Conservation (phyloP, 2,113 vertebrate genomes). For the Callionymus lyra region DNA sequence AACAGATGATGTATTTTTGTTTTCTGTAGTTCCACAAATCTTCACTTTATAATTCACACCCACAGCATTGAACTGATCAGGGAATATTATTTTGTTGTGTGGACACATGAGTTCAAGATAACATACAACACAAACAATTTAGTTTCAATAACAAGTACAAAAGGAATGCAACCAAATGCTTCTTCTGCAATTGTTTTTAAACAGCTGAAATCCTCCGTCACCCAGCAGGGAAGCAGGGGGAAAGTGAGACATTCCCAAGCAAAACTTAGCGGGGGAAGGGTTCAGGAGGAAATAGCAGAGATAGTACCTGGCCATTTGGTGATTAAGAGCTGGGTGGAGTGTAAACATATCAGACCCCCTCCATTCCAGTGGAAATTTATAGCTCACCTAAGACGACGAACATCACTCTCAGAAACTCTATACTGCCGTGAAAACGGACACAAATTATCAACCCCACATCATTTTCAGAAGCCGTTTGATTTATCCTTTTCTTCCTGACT, state of each 20-base stretch:
- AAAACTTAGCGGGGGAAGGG: conserved; percentile 22
- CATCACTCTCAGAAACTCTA: conserved; percentile 50
- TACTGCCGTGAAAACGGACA: conserved; percentile 45
- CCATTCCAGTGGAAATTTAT: conserved; percentile 32
- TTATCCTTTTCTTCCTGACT: conserved; percentile 63
- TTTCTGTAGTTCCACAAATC: too few species aligned
- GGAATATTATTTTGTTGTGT: conserved; percentile 34
- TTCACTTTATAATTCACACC: too few species aligned
- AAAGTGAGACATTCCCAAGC: conserved; percentile 39
- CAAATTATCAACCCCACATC: conserved; percentile 31
- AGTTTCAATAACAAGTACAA: conserved; percentile 41
- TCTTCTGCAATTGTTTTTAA: conserved; percentile 53
- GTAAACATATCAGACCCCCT: conserved; percentile 40
- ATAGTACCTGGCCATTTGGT: conserved; percentile 66
- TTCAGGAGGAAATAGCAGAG: conserved; percentile 26
- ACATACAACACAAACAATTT: conserved; percentile 29
- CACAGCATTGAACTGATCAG: conserved; percentile 22
- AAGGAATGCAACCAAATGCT: conserved; percentile 59
- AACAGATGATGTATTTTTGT: too few species aligned
- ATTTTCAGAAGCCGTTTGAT: conserved; percentile 38
- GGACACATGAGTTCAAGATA: conserved; percentile 18
- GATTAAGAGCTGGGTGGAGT: conserved; percentile 45
- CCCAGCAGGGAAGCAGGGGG: conserved; percentile 45
- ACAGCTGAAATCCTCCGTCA: conserved; percentile 68
- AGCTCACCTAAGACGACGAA: conserved; percentile 45